These are phyloP conservation scores for Sympetrum striolatum DNA, from an alignment of 2,888 invertebrate genomes.

Conservation along the genomic window DNA sequence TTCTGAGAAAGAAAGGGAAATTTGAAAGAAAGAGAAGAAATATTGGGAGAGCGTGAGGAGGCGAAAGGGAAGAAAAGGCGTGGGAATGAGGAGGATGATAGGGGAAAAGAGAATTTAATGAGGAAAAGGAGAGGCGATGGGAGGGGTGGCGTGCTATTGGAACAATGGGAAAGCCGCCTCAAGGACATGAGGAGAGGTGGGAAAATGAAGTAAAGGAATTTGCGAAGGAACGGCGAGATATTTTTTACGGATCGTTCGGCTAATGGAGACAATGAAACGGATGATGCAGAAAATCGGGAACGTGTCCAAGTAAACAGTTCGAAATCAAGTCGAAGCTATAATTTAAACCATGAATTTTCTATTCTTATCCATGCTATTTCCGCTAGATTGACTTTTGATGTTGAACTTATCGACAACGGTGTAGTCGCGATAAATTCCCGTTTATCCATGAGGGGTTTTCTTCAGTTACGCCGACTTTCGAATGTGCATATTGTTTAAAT, in stretches of 20 bases:
- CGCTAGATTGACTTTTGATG: no score
- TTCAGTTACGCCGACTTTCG: no score
- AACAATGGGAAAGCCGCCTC: not conserved
- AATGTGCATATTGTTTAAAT: no score
- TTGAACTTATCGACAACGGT: no score
- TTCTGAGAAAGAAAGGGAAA: not conserved
- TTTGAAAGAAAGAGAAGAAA: not conserved
- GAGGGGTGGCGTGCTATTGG: not conserved
- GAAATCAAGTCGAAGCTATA: not conserved
- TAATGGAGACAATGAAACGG: not conserved
- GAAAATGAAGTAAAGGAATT: not conserved
- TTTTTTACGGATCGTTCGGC: not conserved
- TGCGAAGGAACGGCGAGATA: not conserved
- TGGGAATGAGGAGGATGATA: not conserved
- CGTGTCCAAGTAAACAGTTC: not conserved
- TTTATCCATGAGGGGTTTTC: no score
- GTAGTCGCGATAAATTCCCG: no score
- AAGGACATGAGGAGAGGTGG: not conserved
- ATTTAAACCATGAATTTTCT: no score
- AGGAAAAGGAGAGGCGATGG: not conserved
- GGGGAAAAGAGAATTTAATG: not conserved
- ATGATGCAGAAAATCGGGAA: not conserved
- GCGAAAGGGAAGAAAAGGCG: not conserved
- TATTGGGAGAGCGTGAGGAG: not conserved
- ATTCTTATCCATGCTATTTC: no score